Conservation (phyloP, 1,140 invertebrate genomes). For the Brachystomella parvula region DNA sequence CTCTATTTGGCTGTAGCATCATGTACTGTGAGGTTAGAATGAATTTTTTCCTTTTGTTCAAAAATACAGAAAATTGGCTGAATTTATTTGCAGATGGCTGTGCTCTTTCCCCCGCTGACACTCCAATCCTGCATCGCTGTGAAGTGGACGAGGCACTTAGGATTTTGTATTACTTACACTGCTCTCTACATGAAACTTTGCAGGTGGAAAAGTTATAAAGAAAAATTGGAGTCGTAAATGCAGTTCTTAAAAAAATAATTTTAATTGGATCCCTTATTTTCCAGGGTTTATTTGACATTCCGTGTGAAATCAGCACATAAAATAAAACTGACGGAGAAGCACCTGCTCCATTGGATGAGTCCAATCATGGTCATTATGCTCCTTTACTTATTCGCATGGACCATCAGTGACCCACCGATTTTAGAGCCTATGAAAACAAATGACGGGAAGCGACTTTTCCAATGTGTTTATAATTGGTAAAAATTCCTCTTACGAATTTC, state of each 20-base stretch:
- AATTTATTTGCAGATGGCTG: slow-evolving; percentile 65
- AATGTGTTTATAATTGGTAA: slow-evolving; percentile 87
- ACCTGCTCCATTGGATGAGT: slow-evolving; percentile 75
- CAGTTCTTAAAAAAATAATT: neutral
- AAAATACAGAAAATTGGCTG: neutral
- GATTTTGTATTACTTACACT: slow-evolving; percentile 84
- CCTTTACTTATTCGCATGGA: slow-evolving; percentile 83
- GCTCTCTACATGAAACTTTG: slow-evolving; percentile 86
- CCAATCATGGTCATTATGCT: slow-evolving; percentile 60
- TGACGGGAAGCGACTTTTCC: slow-evolving; percentile 68
- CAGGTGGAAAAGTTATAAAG: slow-evolving; percentile 57
- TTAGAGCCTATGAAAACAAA: slow-evolving; percentile 67
- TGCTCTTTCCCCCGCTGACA: slow-evolving; percentile 76
- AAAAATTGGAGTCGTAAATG: no score
- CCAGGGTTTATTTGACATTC: slow-evolving; percentile 82
- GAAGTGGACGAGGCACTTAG: slow-evolving; percentile 82
- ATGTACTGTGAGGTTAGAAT: slow-evolving; percentile 78
- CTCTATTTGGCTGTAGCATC: slow-evolving; percentile 73
- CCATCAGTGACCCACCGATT: slow-evolving; percentile 66
- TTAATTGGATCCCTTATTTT: neutral
- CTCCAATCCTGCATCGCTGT: slow-evolving; percentile 73
- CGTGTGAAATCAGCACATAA: slow-evolving; percentile 88
- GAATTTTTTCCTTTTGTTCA: neutral
- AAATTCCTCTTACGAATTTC: slow-evolving; percentile 39
- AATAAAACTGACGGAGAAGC: slow-evolving; percentile 83